Conservation (phyloP, 2,113 vertebrate species). For the Pseudopodoces humilis region DNA sequence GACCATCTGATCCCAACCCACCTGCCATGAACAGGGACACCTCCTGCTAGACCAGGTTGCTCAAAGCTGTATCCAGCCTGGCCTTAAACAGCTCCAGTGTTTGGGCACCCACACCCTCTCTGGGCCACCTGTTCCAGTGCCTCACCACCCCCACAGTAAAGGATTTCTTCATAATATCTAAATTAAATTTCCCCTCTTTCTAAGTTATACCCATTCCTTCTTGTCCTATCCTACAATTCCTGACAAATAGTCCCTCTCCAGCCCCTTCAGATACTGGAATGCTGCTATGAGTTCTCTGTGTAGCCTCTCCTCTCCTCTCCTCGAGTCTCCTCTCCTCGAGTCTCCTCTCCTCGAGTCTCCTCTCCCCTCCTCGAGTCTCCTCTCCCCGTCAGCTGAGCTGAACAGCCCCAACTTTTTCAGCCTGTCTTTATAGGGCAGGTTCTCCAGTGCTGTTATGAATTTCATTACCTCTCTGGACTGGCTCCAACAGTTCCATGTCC, state of each 20-base stretch:
- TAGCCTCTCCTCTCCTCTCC: no score
- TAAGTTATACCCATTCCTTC: neutral
- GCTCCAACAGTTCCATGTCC: neutral
- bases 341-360: no score
- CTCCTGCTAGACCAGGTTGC: neutral
- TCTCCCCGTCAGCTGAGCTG: no score
- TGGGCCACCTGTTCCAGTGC: neutral
- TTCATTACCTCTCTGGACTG: neutral
- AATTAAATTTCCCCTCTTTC: neutral
- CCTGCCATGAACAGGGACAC: neutral
- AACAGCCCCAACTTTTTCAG: neutral
- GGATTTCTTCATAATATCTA: neutral
- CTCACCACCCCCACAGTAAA: neutral
- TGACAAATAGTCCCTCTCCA: neutral
- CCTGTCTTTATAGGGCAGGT: neutral
- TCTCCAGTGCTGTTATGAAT: neutral
- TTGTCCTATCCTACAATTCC: neutral
- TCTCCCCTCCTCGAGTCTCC: no score
- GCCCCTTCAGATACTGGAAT: neutral
- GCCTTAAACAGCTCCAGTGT: neutral
- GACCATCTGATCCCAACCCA: neutral
- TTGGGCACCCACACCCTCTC: neutral
- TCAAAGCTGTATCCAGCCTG: neutral
- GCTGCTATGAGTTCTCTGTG: neutral
- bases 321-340: no score